Conservation (phyloP, 2,797 vertebrate species). For the Telmatherina bonti region DNA sequence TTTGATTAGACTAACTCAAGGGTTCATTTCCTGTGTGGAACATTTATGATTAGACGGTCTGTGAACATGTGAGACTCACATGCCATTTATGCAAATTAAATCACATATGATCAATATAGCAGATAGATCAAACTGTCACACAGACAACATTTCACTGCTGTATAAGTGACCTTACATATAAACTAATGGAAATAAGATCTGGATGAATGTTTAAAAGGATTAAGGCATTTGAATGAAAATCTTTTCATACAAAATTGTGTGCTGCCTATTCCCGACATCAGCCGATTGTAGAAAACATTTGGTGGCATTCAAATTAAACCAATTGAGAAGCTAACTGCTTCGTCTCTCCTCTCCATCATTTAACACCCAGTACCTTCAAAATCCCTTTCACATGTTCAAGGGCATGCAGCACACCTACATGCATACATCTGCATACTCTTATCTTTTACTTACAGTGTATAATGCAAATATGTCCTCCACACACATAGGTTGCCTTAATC, state of each 20-base stretch:
- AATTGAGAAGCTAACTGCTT: conserved; percentile 63
- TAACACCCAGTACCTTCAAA: conserved; percentile 40
- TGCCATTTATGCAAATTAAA: conserved; percentile 78
- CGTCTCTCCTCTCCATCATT: conserved; percentile 41
- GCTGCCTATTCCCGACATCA: conserved; percentile 40
- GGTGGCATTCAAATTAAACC: conserved; percentile 63
- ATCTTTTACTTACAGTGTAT: conserved; percentile 4
- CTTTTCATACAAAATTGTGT: conserved; percentile 48
- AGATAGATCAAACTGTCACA: conserved; percentile 58
- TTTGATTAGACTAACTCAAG: conserved; percentile 34
- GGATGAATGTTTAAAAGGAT: conserved; percentile 58
- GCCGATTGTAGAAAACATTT: conserved; percentile 39
- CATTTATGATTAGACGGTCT: conserved; percentile 43
- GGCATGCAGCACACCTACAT: conserved; percentile 19
- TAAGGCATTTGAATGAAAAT: conserved; percentile 29
- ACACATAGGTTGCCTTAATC: conserved; percentile 2
- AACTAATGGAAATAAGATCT: conserved; percentile 47
- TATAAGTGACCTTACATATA: conserved; percentile 53
- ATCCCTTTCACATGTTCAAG: conserved; percentile 47
- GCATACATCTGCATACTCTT: conserved; percentile 25
- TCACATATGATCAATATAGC: conserved; percentile 69
- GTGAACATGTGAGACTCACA: conserved; percentile 48
- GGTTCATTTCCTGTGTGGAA: conserved; percentile 24
- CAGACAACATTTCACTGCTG: conserved; percentile 38
- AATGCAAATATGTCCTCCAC: not conserved